A percentile compares a stretch with the other conserved stretches of the same genome.
These are phyloP conservation scores for Eupsilia transversa DNA, from an alignment of 2,888 invertebrate genomes.

Conservation along the genomic window DNA sequence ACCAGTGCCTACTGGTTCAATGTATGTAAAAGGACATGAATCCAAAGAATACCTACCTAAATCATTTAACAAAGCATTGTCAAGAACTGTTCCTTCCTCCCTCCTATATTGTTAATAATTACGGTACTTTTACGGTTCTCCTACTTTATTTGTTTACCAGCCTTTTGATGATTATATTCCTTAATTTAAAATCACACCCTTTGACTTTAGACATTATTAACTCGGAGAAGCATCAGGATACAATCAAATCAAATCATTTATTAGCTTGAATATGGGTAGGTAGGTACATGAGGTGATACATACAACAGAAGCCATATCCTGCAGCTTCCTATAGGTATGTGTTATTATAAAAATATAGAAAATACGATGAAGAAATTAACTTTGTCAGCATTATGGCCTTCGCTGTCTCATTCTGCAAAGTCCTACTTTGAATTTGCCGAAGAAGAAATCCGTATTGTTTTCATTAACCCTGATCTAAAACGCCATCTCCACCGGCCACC, in stretches of 20 bases:
- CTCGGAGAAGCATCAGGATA: not conserved
- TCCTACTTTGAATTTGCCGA: not conserved
- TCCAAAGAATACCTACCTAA: too few relatives aligned
- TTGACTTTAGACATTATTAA: not conserved
- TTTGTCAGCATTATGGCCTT: not conserved
- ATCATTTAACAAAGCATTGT: not conserved
- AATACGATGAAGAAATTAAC: not conserved
- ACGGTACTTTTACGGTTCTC: slow-evolving; percentile 9
- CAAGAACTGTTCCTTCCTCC: slow-evolving; percentile 29
- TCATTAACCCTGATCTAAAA: not conserved
- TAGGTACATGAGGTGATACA: too few relatives aligned
- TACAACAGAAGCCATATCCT: too few relatives aligned
- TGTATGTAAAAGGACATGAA: too few relatives aligned
- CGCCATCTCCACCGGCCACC: too few relatives aligned
- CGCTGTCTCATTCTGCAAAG: too few relatives aligned
- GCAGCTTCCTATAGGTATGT: too few relatives aligned
- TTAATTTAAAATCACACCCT: not conserved
- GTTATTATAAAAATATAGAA: too few relatives aligned
- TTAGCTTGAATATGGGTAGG: too few relatives aligned
- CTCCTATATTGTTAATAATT: slow-evolving; percentile 2
- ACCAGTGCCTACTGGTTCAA: too few relatives aligned
- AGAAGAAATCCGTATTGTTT: too few relatives aligned
- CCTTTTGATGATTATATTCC: not conserved
- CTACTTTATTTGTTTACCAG: not conserved
- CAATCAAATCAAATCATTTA: too few relatives aligned